Conservation (phyloP, 2,797 vertebrate species). For the Threskiornis aethiopicus region DNA sequence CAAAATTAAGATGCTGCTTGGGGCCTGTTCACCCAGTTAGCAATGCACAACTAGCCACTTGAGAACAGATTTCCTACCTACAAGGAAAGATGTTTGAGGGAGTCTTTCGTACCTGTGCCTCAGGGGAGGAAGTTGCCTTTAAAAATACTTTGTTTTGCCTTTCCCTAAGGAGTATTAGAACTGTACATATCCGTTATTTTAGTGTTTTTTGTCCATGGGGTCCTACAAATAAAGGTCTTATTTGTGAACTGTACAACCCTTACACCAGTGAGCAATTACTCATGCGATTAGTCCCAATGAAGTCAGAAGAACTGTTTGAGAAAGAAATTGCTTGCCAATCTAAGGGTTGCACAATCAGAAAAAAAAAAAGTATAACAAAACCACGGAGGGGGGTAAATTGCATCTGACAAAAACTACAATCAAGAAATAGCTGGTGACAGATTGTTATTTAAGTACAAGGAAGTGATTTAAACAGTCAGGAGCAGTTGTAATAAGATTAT, state of each 20-base stretch:
- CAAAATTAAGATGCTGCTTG: background rate
- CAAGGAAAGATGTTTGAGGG: background rate
- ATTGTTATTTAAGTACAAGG: conserved; percentile 55
- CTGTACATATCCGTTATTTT: background rate
- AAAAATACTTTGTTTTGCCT: background rate
- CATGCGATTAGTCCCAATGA: background rate
- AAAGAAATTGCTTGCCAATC: background rate
- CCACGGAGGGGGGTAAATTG: background rate
- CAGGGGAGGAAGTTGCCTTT: background rate
- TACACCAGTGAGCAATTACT: background rate
- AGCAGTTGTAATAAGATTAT: conserved; percentile 62
- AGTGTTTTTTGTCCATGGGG: background rate
- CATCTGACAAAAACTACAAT: conserved; percentile 40
- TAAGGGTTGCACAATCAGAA: background rate
- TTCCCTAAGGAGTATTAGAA: background rate
- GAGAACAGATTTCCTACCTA: background rate
- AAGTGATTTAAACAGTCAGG: conserved; percentile 56
- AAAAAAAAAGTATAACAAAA: background rate
- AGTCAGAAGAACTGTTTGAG: background rate
- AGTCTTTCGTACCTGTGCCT: background rate
- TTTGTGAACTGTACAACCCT: background rate
- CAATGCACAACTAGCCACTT: background rate
- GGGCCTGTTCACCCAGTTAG: background rate
- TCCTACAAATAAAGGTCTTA: background rate
- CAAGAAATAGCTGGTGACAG: conserved; percentile 44